Evolutionary conservation across 2,797 vertebrate genomes (phyloP).

Genomic region (Pseudochromis fuscus): DNA sequence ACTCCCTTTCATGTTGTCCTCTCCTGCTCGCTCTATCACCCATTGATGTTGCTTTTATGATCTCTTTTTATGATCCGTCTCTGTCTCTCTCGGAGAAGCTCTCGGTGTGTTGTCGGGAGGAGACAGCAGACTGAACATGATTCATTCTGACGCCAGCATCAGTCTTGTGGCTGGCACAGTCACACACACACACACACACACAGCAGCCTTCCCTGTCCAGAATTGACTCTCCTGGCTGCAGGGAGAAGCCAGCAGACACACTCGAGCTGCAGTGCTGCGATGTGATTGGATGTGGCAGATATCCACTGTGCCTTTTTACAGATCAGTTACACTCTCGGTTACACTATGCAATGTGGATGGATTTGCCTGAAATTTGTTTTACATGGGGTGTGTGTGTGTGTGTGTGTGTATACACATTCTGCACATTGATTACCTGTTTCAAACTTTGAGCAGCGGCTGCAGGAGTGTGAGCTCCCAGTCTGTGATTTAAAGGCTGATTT

Average conservation of each 20-base stretch:
- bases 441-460: constrained; percentile 47
- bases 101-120: constrained; percentile 66
- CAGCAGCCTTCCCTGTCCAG: constrained; percentile 55
- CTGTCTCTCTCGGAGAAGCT: constrained; percentile 73
- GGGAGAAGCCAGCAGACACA: constrained; percentile 62
- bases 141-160: constrained; percentile 77
- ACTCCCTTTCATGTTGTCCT: constrained; percentile 60
- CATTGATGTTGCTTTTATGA: constrained; percentile 74
- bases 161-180: constrained; percentile 75
- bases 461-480: constrained; percentile 27
- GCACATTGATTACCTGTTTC: constrained; percentile 58
- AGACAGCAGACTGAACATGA: constrained; percentile 80
- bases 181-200: constrained; percentile 31
- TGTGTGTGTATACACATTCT: constrained; percentile 52
- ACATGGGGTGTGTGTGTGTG: constrained; percentile 9
- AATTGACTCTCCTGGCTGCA: constrained; percentile 64
- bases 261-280: constrained; percentile 60
- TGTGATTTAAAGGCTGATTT: constrained; percentile 9
- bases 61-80: constrained; percentile 68
- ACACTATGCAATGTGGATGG: constrained; percentile 10
- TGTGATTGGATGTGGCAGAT: constrained; percentile 72
- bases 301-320: constrained; percentile 51
- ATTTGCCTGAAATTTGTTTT: constrained; percentile 30
- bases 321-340: constrained; percentile 56
- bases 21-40: constrained; percentile 38